These are phyloP conservation scores for Calcarius lapponicus DNA, from an alignment of 2,797 vertebrate species.

Conservation along the genomic window DNA sequence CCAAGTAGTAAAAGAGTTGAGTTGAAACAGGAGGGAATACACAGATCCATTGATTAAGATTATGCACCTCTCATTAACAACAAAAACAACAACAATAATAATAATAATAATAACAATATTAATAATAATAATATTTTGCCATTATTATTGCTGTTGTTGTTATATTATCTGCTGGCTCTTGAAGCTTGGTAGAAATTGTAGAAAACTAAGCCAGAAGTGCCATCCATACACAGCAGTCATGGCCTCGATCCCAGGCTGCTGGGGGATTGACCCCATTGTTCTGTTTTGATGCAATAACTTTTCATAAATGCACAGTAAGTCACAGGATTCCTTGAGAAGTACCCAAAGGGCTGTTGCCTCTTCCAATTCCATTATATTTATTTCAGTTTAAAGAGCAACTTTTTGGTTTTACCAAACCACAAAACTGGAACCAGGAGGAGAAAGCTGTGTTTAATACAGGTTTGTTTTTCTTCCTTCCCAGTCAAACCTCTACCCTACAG, in stretches of 20 bases:
- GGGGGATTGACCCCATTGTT: neutral
- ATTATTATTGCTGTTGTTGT: neutral
- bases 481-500: slow-evolving; percentile 97
- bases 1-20: neutral
- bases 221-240: neutral
- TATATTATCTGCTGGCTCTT: neutral
- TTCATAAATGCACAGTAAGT: neutral
- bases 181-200: neutral
- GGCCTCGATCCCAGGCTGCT: rapidly evolving
- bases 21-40: neutral
- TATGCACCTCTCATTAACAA: neutral
- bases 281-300: neutral
- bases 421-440: neutral
- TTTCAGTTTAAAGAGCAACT: neutral
- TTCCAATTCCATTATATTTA: neutral
- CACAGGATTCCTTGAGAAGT: neutral
- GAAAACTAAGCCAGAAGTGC: neutral
- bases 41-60: neutral
- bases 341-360: neutral
- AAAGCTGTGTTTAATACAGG: slow-evolving; percentile 21
- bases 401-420: neutral
- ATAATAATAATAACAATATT: too few species aligned
- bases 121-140: neutral
- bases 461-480: slow-evolving; percentile 71
- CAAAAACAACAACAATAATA: too few species aligned